Base-by-base conservation (phyloP, 2,888 invertebrate species). In the Rosalia funebris region DNA sequence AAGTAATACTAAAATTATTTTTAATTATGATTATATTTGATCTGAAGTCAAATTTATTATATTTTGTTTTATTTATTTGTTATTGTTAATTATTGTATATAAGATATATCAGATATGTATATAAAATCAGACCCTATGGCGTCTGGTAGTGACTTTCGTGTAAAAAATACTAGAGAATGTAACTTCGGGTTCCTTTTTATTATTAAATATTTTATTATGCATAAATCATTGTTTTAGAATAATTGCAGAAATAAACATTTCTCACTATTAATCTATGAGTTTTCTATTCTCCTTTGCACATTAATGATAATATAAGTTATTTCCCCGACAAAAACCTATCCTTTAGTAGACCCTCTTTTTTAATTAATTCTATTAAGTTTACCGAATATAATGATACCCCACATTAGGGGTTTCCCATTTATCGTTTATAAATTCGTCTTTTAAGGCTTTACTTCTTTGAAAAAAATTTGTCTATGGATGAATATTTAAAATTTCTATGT, bases 71-170 rank as follows among this genome's bases (percentile, higher is more conserved):
- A 78, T 78, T 75, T 77, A 74, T 77, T 76, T 75, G 71, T 77
- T 78, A 75, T 77, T 74, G 69, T 76, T 77, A 73, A 75, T 69
- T 42, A 53, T 53, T 80, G 79, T 79, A 80, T 74, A 81, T 81
- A 81, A 77, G 67, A 74, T 74, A 79, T 78, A 79, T 78, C 75
- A 80, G 73, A 74, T 77, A 74, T 79, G 77, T 79, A 79, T 74
- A 80, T 76, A 74, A 63, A 66, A 69, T 68, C 76, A 76, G 79
- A 81, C 81, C 81, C 81, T 79, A 81, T 81, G 81, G 81, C 73
- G 81, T 81, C 80, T 79, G 79, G 61, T 72, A 71, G 70, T 72
- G 68, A 71, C 69, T 68, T 74, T 71, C 74, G 68, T 78, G 77
- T 71, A 76, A 72, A 34, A 72, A 69, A 67, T 60, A 69, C 69